Base-by-base conservation (phyloP, 2,113 vertebrate species). In the Irena cyanogastra region DNA sequence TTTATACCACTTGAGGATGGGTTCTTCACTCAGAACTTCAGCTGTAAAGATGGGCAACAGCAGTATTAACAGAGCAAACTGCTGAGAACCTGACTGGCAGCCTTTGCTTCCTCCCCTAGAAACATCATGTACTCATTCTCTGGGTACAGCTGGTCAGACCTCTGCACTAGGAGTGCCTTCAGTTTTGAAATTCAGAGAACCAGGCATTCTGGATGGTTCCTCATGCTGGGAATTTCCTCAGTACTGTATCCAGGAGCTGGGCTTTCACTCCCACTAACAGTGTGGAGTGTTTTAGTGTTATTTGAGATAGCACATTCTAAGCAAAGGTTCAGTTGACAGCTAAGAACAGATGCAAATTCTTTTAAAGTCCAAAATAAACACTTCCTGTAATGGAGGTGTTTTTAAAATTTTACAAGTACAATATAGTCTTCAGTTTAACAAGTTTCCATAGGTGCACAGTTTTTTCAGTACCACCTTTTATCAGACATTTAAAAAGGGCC, bases 1-100 rank as follows among this genome's bases (percentile, higher is more conserved):
- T 39, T 98, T 98, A 95, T 99, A 99, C 99, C 99, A 99, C 97
- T 99, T 99, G 83, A 99, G 95, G 94, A 99, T 99, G 95, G 99
- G 99, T 97, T 99, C 99, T 97, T 99, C 99, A 28, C 99, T 99
- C 98, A 99, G 95, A 50, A 99, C 99, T 92, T 99, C 99, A 88
- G 99, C 99, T 99, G 95, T 3, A 45, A 85, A 87, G 23, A 74
- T 7, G 53, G 37, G 28, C 16, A 60, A 96, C 30, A 88, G 60
- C 56, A 90, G 22, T 2, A 20, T 93, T 81, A 97, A 31, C 15
- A 49, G 13, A 64, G 21, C 26, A 61, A 39, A n/a, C 44, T 64
- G 10, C 35, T 9, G 30, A 57, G 61, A 49, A 23, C 2, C 20
- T 10, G 3, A 11, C 18, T 0, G 12, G 56, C 35, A 59, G 63